Evolutionary conservation across 1,140 invertebrate species (phyloP).

Genomic region (Drosophila jambulina): DNA sequence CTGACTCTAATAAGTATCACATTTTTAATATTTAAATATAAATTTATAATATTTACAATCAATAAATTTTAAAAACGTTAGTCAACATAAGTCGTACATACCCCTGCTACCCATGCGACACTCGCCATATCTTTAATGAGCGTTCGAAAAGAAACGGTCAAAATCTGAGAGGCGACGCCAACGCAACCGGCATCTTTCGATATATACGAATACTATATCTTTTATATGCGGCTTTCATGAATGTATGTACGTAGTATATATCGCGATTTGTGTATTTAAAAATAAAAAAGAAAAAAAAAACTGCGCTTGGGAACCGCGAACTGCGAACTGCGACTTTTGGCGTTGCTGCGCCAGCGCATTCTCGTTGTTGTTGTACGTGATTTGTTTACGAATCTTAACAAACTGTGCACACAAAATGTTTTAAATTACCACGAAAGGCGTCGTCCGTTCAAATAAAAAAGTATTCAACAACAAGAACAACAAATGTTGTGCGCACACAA

Average conservation of each 20-base stretch:
- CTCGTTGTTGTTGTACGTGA: conserved; percentile 75
- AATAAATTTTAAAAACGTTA: too few species aligned
- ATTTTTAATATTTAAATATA: too few species aligned
- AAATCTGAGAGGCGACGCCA: conserved; percentile 49
- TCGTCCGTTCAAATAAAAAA: conserved; percentile 64
- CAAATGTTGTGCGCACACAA: conserved; percentile 27
- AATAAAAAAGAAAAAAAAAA: conserved; percentile 38
- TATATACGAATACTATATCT: conserved; percentile 23
- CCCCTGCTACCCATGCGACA: background rate
- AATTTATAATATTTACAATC: too few species aligned
- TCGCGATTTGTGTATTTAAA: conserved; percentile 1
- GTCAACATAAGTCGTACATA: background rate
- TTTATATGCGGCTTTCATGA: conserved; percentile 1
- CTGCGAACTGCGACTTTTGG: conserved; percentile 19
- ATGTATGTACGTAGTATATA: conserved; percentile 13
- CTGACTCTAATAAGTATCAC: too few species aligned
- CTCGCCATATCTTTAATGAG: conserved; percentile 54
- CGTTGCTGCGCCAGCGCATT: conserved; percentile 27
- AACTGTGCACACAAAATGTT: conserved; percentile 72
- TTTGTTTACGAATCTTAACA: conserved; percentile 81
- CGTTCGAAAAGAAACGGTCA: conserved; percentile 53
- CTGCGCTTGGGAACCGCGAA: conserved; percentile 21
- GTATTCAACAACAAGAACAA: background rate
- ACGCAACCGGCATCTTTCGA: conserved; percentile 46
- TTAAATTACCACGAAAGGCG: conserved; percentile 75